These are phyloP conservation scores for Pelosia muscerda DNA, from an alignment of 2,888 invertebrate genomes.

Conservation along the genomic window DNA sequence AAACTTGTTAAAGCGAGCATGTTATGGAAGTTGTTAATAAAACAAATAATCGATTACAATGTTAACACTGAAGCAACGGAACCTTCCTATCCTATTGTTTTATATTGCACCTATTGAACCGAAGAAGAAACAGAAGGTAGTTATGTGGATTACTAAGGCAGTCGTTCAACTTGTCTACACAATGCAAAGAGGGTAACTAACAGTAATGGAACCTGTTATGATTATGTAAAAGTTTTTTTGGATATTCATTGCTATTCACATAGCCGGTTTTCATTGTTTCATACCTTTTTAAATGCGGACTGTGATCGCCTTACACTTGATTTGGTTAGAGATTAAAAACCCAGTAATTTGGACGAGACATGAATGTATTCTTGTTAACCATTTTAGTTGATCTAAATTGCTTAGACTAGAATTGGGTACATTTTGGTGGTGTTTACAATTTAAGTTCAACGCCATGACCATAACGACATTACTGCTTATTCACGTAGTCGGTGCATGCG, in stretches of 20 bases:
- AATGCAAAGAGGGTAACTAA: conserved; percentile 26
- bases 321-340: too few species aligned
- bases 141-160: conserved; percentile 21
- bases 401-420: background rate
- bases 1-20: too few species aligned
- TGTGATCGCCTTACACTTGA: background rate
- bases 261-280: background rate
- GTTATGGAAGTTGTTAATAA: too few species aligned
- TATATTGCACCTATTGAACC: conserved; percentile 34
- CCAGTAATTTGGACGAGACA: too few species aligned
- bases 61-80: background rate
- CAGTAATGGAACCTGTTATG: conserved; percentile 9
- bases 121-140: conserved; percentile 32
- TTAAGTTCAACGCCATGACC: background rate
- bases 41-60: background rate
- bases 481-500: too few species aligned
- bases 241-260: background rate
- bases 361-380: background rate
- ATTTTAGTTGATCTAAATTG: background rate
- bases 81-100: conserved; percentile 16
- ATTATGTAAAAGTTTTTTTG: background rate
- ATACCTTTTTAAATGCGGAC: background rate
- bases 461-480: too few species aligned
- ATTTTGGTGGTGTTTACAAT: background rate
- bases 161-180: conserved; percentile 26